phyloP scores from a whole-genome alignment of 2,113 vertebrate genomes.

The Pelusios castaneus region DNA sequence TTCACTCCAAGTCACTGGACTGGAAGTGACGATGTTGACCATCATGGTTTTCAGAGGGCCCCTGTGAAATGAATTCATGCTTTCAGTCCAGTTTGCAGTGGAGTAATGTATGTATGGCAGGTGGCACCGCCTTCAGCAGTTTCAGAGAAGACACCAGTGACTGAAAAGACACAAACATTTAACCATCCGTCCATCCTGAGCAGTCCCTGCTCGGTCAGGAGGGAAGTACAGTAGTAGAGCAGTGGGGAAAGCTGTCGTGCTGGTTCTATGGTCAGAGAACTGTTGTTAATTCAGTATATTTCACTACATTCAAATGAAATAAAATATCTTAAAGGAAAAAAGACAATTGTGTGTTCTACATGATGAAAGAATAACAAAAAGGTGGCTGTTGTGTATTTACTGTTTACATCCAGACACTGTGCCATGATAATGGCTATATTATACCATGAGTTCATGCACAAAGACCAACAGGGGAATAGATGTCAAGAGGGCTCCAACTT shows the following conservation, averaged over 20 bases:
- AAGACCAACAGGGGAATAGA: neutral
- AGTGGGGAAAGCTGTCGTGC: neutral
- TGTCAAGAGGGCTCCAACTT: constrained; percentile 4
- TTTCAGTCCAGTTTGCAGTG: neutral
- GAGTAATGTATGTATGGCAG: neutral
- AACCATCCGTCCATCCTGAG: neutral
- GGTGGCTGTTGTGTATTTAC: neutral
- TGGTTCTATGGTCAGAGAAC: constrained; percentile 1
- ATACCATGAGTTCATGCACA: constrained; percentile 25
- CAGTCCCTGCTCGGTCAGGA: constrained; percentile 21
- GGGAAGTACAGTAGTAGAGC: constrained; percentile 1
- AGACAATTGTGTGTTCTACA: neutral
- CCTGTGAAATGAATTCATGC: neutral
- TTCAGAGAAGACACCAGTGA: neutral
- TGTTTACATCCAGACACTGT: neutral
- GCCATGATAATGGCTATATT: neutral
- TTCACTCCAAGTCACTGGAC: neutral
- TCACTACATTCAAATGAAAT: constrained; percentile 15
- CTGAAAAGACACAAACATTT: neutral
- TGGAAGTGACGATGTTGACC: constrained; percentile 14
- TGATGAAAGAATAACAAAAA: neutral
- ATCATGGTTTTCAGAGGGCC: neutral
- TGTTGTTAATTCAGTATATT: constrained; percentile 21
- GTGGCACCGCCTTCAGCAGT: neutral
- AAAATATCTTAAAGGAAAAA: neutral